Base-by-base conservation (phyloP, 2,888 invertebrate species). In the Tanytarsus gracilentus region DNA sequence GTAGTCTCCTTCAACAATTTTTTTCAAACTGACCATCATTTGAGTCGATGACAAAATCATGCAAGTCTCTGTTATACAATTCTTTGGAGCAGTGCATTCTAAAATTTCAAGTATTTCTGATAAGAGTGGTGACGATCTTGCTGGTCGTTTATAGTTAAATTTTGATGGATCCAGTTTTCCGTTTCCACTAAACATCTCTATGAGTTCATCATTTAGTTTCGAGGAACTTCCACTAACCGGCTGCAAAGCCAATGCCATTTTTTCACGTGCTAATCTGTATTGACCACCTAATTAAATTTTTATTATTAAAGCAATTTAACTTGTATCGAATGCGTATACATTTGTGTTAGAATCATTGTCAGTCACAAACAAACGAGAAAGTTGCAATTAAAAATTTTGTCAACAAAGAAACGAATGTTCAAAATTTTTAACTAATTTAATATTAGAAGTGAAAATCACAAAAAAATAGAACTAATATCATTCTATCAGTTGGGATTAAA, bases 101-200 rank as follows among this genome's bases (percentile, higher is more conserved):
- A 88, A 73, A 65, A 86, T 80, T 65, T 79, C 78, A 1, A 88
- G 72, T 33, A 88, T 84, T 70, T 88, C 87, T 61, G 80, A 78
- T 3, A 88, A 69, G 40, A 88, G 67, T 0, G 85, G 82, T 0
- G 85, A 84, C 67, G 85, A 83, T 64, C 80, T 78, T 9, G 77
- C 70, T 0, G 82, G 80, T 23, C 84, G 75, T 2, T 69, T 70
- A 14, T 25, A 53, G 1, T 1, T 21, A 26, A 36, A 53, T 18
- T 33, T 63, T 8, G 66, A 62, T 23, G 62, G 61, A 48, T 66
- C 64, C 30, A 64, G 9, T 9, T 49, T 21, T 9, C 9, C 14
- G 8, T 8, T 16, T 1, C 40, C 39, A 16, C 16, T 26, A 16
- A 55, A 11, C 5, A 21, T 14, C 61, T 11, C 62, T 48, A 21